Conservation (phyloP, 2,888 invertebrate species). For the Coecobrya sp. region DNA sequence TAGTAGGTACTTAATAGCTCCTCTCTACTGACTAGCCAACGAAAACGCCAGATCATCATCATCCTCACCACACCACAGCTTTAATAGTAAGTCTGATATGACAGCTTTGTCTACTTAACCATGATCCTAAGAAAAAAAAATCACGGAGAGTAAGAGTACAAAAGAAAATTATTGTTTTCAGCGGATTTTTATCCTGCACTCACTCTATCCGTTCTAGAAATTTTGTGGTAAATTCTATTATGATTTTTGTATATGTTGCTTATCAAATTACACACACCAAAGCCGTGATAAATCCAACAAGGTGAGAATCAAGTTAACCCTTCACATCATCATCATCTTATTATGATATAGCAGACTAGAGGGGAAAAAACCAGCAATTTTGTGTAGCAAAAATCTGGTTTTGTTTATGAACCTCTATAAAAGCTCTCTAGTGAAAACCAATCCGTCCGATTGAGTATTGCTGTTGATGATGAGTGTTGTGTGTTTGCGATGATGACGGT, state of each 20-base stretch:
- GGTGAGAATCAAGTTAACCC: constrained; percentile 76
- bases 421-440: constrained; percentile 10
- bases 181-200: constrained; percentile 30
- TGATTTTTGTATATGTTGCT: background rate
- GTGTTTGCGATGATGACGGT: constrained; percentile 45
- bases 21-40: background rate
- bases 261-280: background rate
- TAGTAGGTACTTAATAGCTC: constrained; percentile 46
- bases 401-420: no score
- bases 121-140: constrained; percentile 58
- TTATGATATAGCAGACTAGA: constrained; percentile 41
- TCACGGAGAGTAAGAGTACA: constrained; percentile 5
- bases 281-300: constrained; percentile 57
- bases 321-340: constrained; percentile 61
- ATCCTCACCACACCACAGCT: no score
- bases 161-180: constrained; percentile 64
- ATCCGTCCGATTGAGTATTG: constrained; percentile 23
- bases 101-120: constrained; percentile 74
- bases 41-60: constrained; percentile 24
- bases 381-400: constrained; percentile 67
- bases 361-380: constrained; percentile 46
- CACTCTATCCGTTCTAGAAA: background rate
- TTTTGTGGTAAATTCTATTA: constrained; percentile 72
- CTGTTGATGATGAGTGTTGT: background rate
- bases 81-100: constrained; percentile 69